Conservation (phyloP, 2,113 vertebrate species). For the Anthoscopus minutus region DNA sequence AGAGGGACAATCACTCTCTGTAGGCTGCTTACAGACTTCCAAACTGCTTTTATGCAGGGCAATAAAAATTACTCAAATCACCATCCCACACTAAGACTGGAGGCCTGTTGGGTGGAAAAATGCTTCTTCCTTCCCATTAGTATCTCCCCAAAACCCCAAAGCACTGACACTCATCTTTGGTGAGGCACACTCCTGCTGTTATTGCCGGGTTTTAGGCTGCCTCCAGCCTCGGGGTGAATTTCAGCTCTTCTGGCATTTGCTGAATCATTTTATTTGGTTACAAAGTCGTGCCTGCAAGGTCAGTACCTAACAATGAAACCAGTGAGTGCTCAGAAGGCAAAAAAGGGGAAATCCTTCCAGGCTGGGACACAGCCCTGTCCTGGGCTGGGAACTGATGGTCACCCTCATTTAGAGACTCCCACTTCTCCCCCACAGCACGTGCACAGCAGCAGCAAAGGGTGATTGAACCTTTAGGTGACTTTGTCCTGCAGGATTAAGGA, state of each 20-base stretch:
- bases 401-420: neutral
- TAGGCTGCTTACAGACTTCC: conserved; percentile 5
- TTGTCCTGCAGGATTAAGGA: neutral
- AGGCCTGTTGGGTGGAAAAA: neutral
- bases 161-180: neutral
- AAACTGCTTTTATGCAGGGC: conserved; percentile 4
- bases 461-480: neutral
- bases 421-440: neutral
- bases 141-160: neutral
- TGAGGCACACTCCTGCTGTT: neutral
- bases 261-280: neutral
- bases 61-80: conserved; percentile 42
- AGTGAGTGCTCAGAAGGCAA: neutral
- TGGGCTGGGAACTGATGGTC: neutral
- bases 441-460: neutral
- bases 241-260: neutral
- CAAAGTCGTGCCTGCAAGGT: neutral
- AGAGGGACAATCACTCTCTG: conserved; percentile 43
- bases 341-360: neutral
- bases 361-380: neutral
- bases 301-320: neutral
- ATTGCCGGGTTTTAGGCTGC: neutral
- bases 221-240: neutral
- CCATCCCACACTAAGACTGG: neutral
- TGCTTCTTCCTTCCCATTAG: neutral